These are phyloP conservation scores for Xyliphius kryptos DNA, from an alignment of 2,113 vertebrate genomes.

Conservation along the genomic window DNA sequence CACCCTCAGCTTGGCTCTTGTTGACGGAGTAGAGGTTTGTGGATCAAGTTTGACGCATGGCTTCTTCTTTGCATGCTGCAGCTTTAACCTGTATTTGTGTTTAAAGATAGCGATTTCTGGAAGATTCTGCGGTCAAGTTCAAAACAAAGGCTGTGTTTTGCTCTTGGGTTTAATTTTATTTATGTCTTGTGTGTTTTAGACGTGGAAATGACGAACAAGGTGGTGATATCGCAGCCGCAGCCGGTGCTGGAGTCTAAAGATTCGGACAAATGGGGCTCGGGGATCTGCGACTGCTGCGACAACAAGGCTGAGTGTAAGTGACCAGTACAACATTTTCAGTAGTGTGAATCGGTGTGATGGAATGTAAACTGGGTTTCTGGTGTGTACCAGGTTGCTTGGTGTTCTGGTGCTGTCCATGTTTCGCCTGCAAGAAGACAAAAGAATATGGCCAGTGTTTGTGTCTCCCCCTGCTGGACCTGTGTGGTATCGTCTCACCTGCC, in stretches of 20 bases:
- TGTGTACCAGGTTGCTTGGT: constrained; percentile 64
- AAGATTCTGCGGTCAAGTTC: too few species aligned
- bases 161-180: too few species aligned
- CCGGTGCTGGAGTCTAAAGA: constrained; percentile 38
- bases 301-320: constrained; percentile 54
- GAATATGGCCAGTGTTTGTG: constrained; percentile 60
- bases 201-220: constrained; percentile 42
- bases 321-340: too few species aligned
- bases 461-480: constrained; percentile 59
- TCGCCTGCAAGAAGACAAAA: constrained; percentile 51
- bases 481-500: constrained; percentile 33
- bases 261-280: constrained; percentile 50
- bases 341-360: too few species aligned
- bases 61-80: too few species aligned
- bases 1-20: too few species aligned
- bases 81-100: too few species aligned
- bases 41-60: too few species aligned
- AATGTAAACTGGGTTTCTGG: too few species aligned
- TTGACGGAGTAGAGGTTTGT: too few species aligned
- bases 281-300: constrained; percentile 56
- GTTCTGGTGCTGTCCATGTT: constrained; percentile 61
- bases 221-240: constrained; percentile 50
- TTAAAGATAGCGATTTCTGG: too few species aligned
- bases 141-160: too few species aligned
- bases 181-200: constrained; percentile 17